Evolutionary conservation across 2,888 invertebrate species (phyloP).

Genomic region (Tenthredo distinguenda): DNA sequence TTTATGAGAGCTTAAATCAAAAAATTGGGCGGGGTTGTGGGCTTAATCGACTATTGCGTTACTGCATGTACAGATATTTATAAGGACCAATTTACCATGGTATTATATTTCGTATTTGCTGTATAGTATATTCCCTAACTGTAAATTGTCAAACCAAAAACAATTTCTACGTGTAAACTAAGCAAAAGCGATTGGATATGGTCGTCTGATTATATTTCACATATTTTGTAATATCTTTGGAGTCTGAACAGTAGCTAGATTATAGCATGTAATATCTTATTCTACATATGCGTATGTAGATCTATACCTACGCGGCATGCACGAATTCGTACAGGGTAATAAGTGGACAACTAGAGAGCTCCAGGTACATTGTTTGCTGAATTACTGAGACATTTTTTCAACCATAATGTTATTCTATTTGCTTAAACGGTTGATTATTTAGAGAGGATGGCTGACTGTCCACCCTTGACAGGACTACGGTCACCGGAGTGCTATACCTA

Average conservation of each 20-base stretch:
- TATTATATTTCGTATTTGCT: neutral
- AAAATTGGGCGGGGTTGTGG: slow-evolving; percentile 6
- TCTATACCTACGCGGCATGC: neutral
- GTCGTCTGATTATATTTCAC: neutral
- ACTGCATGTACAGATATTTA: neutral
- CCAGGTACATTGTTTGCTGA: slow-evolving; percentile 38
- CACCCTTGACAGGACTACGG: neutral
- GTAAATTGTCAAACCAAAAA: neutral
- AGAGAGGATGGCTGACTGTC: neutral
- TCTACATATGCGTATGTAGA: slow-evolving; percentile 16
- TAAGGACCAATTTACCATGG: slow-evolving; percentile 4
- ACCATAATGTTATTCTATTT: neutral
- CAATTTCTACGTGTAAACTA: slow-evolving; percentile 10
- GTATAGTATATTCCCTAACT: neutral
- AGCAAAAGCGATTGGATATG: slow-evolving; percentile 8
- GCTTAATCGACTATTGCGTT: neutral
- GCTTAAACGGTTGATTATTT: neutral
- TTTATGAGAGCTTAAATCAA: neutral
- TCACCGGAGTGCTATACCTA: neutral
- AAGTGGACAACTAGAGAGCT: slow-evolving; percentile 2
- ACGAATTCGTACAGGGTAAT: neutral
- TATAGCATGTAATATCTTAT: slow-evolving; percentile 24
- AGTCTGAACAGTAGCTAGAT: slow-evolving; percentile 15
- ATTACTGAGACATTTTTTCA: neutral
- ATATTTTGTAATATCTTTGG: slow-evolving; percentile 18